Base-by-base conservation (phyloP, 2,797 vertebrate genomes). In the Pangasius larnaudii region DNA sequence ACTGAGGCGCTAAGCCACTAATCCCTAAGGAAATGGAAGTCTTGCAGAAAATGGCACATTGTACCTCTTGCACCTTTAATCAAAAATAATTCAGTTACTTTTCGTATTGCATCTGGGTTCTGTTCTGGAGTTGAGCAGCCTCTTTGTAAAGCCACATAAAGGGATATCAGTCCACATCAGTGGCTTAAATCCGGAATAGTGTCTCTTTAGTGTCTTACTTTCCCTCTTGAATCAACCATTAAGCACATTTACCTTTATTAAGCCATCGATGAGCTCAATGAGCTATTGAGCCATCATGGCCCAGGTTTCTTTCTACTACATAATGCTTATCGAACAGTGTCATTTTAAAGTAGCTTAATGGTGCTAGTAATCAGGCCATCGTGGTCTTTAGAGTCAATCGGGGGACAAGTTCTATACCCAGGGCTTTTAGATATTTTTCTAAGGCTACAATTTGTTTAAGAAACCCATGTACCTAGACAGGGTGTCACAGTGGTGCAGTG, bases 161-260 rank as follows among this genome's bases (percentile, higher is more conserved):
- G n/a, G 42, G 72, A 65, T n/a, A 59, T 88, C 86, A 33, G 56
- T 81, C 13, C 51, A 85, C 56, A 36, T 69, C 56, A 24, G 59
- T 24, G 42, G 30, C 16, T 9, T 78, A 39, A 63, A 87, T 82
- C 53, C 2, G 56, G 39, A 84, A 78, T 16, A 58, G 10, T 79
- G 5, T n/a, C 9, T 61, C 51, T 71, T 71, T 42, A 39, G 59
- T 89, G 65, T 58, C 30, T 84, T 56, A 36, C 46, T 77, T 88
- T 74, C 42, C 87, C 59, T 86, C 22, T 77, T 59, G 79, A 78
- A 27, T 88, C 74, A 19, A 39, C 67, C 75, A 82, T 86, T 88
- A 87, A 71, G 84, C 74, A 58, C 82, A 88, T 87, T 88, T 85
- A 56, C 80, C 77, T 88, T 87, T 86, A 86, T 89, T 80, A 69